Base-by-base conservation (phyloP, 2,888 invertebrate genomes). In the Tetanocera ferruginea region DNA sequence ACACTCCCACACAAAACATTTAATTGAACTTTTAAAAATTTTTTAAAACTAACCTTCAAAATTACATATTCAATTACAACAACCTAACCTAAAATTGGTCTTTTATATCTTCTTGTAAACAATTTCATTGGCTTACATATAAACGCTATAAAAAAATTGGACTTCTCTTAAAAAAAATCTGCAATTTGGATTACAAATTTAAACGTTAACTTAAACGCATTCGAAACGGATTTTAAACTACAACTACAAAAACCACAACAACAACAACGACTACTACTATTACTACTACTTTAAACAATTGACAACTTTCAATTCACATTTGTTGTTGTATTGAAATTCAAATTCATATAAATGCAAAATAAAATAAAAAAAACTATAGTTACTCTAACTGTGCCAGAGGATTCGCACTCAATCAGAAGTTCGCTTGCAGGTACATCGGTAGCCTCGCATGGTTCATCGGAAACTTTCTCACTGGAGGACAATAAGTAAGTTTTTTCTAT, bases 351-450 rank as follows among this genome's bases (percentile, higher is more conserved):
- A 78, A 72, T 64, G 23, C 37, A 69, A 72, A 77, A 70, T 34
- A 74, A 78, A 78, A 77, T 71, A 75, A 81, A 81, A 81, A 62
- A 77, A 76, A 81, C 31, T 82, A 80, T 87, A 89, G 89, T 89
- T 83, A 89, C 89, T 83, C 86, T 89, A 83, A 89, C 88, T 84
- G 88, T 89, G 82, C 88, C 89, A 84, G 89, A 89, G 87, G 89
- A 89, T 83, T 83, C 87, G 83, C 87, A 89, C 82, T 89, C 89
- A 86, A 86, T 89, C 84, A 86, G 89, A 86, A 89, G 89, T 88
- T 89, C 89, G 86, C 88, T 89, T 87, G 89, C 89, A 87, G 89
- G 89, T 88, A 89, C 89, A 81, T 89, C 89, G 83, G 87, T 89
- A 83, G 89, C 89, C 81, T 89, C 89, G 81, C 88, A 88, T 81